Conservation (phyloP, 1,140 invertebrate species). For the Cylas formicarius region DNA sequence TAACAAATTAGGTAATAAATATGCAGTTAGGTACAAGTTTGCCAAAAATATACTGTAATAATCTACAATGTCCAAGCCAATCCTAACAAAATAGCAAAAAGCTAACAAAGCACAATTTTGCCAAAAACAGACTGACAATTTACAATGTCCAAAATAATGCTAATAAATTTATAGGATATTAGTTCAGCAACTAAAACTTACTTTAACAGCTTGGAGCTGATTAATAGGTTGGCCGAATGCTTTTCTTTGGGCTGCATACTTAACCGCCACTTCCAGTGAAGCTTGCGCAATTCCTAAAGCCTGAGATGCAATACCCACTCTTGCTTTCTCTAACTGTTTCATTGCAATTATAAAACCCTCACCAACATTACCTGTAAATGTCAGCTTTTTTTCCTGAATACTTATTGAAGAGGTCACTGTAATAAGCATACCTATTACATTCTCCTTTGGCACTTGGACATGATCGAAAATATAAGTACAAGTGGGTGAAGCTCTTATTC, state of each 20-base stretch:
- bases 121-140: too few species aligned
- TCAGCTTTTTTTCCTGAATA: constrained; percentile 22
- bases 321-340: constrained; percentile 62
- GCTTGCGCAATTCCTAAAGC: constrained; percentile 79
- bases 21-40: too few species aligned
- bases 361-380: constrained; percentile 44
- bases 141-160: too few species aligned
- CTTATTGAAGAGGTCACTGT: neutral
- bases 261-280: constrained; percentile 75
- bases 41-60: too few species aligned
- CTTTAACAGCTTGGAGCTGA: constrained; percentile 73
- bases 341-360: constrained; percentile 86
- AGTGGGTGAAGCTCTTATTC: constrained; percentile 66
- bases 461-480: constrained; percentile 69
- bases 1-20: too few species aligned
- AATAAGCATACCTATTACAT: constrained; percentile 55
- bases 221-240: constrained; percentile 74
- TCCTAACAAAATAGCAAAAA: too few species aligned
- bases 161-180: too few species aligned
- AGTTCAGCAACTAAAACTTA: constrained; percentile 42
- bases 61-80: too few species aligned
- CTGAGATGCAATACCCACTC: constrained; percentile 78
- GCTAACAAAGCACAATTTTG: too few species aligned
- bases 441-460: constrained; percentile 56
- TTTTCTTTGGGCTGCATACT: constrained; percentile 70